These are phyloP conservation scores for Chiloscyllium punctatum DNA, from an alignment of 2,797 vertebrate species.

Conservation along the genomic window DNA sequence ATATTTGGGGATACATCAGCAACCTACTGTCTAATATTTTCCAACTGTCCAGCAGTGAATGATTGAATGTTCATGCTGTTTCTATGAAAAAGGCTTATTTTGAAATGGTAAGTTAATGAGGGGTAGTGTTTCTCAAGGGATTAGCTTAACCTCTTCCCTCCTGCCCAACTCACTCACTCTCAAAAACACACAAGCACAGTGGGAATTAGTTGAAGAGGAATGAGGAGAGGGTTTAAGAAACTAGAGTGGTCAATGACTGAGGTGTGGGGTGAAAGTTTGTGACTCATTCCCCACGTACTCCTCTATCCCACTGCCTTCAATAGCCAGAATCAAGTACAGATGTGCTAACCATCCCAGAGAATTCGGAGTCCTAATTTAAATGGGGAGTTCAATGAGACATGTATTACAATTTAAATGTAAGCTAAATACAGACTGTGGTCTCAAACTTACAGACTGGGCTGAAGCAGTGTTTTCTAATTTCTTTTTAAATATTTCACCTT, in stretches of 20 bases:
- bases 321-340: not conserved
- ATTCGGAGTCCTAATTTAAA: not conserved
- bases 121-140: not conserved
- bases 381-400: not conserved
- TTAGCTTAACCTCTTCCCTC: not conserved
- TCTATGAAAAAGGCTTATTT: not conserved
- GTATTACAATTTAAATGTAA: not conserved
- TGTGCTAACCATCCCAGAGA: too few species aligned
- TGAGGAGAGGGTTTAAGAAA: too few species aligned
- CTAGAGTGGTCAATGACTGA: too few species aligned
- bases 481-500: not conserved
- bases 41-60: not conserved
- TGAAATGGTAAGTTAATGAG: not conserved
- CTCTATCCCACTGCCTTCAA: too few species aligned
- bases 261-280: too few species aligned
- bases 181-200: not conserved
- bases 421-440: not conserved
- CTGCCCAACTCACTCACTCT: too few species aligned
- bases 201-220: too few species aligned
- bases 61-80: not conserved
- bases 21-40: too few species aligned
- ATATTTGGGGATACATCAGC: not conserved
- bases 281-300: too few species aligned
- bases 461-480: not conserved
- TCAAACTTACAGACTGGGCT: not conserved